A percentile compares a stretch with the other conserved stretches of the same genome.
These are phyloP conservation scores for Corapipo altera DNA, from an alignment of 2,113 vertebrate genomes.

Conservation along the genomic window DNA sequence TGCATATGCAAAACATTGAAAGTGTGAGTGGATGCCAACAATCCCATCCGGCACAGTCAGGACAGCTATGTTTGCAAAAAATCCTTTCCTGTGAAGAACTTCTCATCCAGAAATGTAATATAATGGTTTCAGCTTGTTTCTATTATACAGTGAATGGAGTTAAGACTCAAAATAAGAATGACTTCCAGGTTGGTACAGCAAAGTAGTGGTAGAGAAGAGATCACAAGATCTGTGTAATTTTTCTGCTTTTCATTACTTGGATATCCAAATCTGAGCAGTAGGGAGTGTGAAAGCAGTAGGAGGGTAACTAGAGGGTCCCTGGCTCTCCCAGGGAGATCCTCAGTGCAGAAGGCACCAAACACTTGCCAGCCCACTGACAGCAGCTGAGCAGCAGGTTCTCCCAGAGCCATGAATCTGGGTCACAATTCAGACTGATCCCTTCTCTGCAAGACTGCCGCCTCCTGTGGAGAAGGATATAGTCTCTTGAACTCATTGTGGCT, in stretches of 20 bases:
- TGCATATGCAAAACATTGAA: not conserved
- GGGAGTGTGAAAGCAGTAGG: not conserved
- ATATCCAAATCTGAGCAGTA: not conserved
- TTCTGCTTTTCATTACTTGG: not conserved
- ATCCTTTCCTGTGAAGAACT: not conserved
- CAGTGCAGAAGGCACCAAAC: not conserved
- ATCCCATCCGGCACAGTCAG: accelerated
- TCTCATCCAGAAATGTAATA: not conserved
- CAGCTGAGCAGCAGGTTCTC: not conserved
- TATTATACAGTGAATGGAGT: not conserved
- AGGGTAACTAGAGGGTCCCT: not conserved
- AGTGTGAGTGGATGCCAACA: not conserved
- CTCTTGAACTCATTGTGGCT: not conserved
- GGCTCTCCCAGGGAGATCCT: not conserved
- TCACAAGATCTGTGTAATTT: not conserved
- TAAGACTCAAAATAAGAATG: not conserved
- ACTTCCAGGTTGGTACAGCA: not conserved
- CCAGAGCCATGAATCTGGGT: not conserved
- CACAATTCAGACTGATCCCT: not conserved
- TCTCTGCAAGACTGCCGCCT: not conserved
- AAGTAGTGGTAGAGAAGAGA: not conserved
- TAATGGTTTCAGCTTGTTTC: not conserved
- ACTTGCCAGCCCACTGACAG: accelerated
- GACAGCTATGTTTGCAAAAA: not conserved
- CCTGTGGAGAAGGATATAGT: not conserved